Conservation (phyloP, 2,113 vertebrate species). For the Motacilla alba region DNA sequence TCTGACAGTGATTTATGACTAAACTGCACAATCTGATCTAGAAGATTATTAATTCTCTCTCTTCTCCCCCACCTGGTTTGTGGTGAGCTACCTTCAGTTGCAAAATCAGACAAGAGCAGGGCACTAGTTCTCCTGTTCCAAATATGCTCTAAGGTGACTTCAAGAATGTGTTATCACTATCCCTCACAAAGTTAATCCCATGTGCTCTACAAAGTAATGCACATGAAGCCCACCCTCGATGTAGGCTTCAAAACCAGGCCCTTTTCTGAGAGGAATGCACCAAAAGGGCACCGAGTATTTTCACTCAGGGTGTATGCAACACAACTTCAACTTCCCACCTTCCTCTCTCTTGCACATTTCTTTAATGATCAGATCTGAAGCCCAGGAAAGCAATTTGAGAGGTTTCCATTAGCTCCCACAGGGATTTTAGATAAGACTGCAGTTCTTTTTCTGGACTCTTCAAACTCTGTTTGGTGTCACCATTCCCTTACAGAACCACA, state of each 20-base stretch:
- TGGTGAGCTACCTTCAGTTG: not conserved
- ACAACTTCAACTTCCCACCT: not conserved
- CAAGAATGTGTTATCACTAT: not conserved
- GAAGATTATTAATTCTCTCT: slow-evolving; percentile 15
- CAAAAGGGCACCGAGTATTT: not conserved
- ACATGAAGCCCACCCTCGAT: not conserved
- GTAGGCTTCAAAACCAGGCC: not conserved
- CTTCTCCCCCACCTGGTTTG: not conserved
- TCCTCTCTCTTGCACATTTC: not conserved
- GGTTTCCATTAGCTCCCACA: not conserved
- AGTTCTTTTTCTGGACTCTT: not conserved
- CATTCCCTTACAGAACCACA: not conserved
- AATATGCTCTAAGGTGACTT: not conserved
- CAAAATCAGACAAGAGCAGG: slow-evolving; percentile 1
- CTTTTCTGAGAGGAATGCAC: not conserved
- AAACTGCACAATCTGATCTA: not conserved
- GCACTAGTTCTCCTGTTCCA: not conserved
- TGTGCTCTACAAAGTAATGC: not conserved
- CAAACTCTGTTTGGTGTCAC: not conserved
- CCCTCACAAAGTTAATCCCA: not conserved
- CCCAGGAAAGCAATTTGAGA: not conserved
- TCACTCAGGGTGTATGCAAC: not conserved
- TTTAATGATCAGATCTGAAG: not conserved
- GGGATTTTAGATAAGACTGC: not conserved
- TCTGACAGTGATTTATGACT: slow-evolving; percentile 43